Evolutionary conservation across 92 coral and sea anemone species (phyloP).

Genomic region (Epizoanthus scotinus): DNA sequence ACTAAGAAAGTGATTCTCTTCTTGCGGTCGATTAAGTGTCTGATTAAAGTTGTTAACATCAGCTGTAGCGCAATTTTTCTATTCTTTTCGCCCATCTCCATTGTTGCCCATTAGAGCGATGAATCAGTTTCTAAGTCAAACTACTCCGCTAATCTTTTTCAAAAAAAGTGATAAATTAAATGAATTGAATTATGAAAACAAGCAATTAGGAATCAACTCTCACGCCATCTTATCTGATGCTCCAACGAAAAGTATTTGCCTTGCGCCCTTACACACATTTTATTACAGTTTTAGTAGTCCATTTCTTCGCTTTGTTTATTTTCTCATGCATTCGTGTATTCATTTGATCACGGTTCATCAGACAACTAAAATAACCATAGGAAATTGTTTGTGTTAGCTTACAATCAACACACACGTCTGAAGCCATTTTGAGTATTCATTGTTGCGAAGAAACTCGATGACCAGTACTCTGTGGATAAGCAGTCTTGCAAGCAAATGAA

Average conservation of each 20-base stretch:
- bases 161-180: constrained; percentile 26
- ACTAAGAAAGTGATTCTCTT: neutral
- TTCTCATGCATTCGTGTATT: neutral
- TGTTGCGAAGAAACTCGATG: neutral
- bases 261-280: neutral
- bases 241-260: neutral
- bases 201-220: neutral
- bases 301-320: neutral
- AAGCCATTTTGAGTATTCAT: neutral
- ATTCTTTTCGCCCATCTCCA: neutral
- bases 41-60: neutral
- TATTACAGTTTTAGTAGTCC: neutral
- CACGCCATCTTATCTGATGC: neutral
- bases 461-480: no score
- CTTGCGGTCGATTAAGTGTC: neutral
- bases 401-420: constrained; percentile 15
- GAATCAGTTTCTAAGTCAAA: neutral
- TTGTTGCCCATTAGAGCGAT: neutral
- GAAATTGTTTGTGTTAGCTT: neutral
- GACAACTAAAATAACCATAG: neutral
- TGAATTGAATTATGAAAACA: constrained; percentile 13
- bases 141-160: neutral
- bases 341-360: constrained; percentile 14
- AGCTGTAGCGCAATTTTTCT: neutral
- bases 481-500: no score